Conservation (phyloP, 2,113 vertebrate genomes). For the Prunella fulvescens region DNA sequence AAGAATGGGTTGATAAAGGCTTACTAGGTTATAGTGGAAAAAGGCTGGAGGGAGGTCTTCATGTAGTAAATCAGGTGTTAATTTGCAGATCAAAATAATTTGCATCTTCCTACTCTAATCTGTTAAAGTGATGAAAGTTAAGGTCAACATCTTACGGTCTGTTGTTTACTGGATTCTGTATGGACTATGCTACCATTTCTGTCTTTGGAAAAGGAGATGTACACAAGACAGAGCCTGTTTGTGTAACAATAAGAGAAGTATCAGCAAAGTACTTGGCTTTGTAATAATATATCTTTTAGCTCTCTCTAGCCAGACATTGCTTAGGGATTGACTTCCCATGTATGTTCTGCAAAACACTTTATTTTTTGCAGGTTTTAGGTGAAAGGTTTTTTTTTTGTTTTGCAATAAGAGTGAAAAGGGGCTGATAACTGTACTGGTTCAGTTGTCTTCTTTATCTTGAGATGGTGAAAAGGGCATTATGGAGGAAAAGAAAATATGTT, state of each 20-base stretch:
- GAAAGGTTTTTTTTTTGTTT: background rate
- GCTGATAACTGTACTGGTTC: background rate
- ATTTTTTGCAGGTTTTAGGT: background rate
- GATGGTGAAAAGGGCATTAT: background rate
- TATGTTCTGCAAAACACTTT: background rate
- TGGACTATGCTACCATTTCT: background rate
- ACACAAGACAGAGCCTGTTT: background rate
- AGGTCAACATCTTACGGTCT: background rate
- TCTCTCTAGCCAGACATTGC: background rate
- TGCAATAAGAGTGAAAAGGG: background rate
- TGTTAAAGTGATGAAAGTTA: background rate
- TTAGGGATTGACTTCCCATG: background rate
- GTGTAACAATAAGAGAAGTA: background rate
- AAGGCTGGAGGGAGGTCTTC: background rate
- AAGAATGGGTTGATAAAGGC: background rate
- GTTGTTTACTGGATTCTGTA: background rate
- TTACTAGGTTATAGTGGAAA: background rate
- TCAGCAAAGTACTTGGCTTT: background rate
- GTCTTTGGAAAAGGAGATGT: background rate
- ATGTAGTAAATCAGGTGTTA: background rate
- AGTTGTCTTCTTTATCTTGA: background rate
- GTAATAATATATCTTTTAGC: background rate
- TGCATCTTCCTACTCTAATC: background rate
- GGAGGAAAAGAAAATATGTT: background rate
- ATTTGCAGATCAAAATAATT: background rate